Evolutionary conservation across 2,113 vertebrate genomes (phyloP), one percentile per base, ranked within the genome.

Genomic region (Ptilorrhoa leucosticta): DNA sequence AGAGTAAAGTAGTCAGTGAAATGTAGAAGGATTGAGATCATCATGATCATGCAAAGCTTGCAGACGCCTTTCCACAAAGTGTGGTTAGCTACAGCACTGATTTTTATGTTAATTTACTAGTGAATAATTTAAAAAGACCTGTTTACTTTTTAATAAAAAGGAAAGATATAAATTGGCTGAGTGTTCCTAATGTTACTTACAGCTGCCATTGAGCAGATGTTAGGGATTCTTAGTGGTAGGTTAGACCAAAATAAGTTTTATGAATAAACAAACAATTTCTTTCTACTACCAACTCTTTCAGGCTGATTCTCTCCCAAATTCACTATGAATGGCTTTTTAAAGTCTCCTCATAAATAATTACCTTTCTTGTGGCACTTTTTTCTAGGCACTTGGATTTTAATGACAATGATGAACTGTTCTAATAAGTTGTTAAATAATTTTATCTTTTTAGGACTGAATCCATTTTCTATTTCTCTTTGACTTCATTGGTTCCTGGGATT

Each of bases 141-240:
- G 97, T 98, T 98, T 98, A 98, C 94, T 98, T 98, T 98, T 98
- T 98, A 97, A 98, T 98, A 98, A 96, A 98, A 98, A 96, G 68
- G 87, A 96, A 91, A 95, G 72, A 51, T 81, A 82, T 92, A 93
- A 96, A 97, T 97, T 97, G 94, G 68, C 75, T 93, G 87, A 63
- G 96, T 70, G 87, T 96, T 95, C 65, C 51, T 96, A 96, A 89
- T 91, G 91, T 97, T 95, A 91, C 90, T 95, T 97, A 51, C 83
- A 95, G 91, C 94, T 96, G 69, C 85, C 78, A 87, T 75, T 81
- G 93, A 89, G 95, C 96, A 94, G 94, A 83, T 93, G 96, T 90
- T 83, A 45, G 88, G 50, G 42, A 64, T 94, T 97, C 93, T 96
- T 92, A 83, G 82, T 83, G 66, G 69, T 87, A 75, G 91, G 75